Evolutionary conservation across 1,140 invertebrate species (phyloP).

Genomic region (Macrostomum lignano): DNA sequence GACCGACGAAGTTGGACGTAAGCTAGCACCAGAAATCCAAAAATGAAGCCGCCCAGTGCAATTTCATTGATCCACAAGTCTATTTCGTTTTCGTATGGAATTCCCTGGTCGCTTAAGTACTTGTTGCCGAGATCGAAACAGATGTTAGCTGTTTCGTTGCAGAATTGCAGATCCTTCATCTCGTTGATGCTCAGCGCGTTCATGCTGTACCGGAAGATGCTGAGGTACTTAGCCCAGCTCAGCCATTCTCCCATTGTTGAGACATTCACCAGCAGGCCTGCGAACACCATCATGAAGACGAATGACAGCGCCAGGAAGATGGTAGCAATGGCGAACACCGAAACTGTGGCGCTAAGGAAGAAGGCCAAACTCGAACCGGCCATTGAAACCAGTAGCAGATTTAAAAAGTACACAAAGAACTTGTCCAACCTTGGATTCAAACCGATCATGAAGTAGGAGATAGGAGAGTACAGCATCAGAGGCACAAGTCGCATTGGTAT

Average conservation of each 20-base stretch:
- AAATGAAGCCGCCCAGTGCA: too few species aligned
- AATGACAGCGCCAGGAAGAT: constrained; percentile 1
- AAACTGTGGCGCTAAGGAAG: constrained; percentile 5
- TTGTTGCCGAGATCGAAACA: too few species aligned
- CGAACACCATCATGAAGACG: constrained; percentile 7
- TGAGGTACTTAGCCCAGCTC: constrained; percentile 8
- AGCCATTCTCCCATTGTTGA: constrained; percentile 7
- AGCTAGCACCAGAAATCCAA: too few species aligned
- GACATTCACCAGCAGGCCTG: constrained; percentile 9
- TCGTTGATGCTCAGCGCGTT: constrained; percentile 3
- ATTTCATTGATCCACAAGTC: too few species aligned
- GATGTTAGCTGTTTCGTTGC: too few species aligned
- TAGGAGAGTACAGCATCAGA: constrained; percentile 3
- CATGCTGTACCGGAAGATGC: constrained; percentile 6
- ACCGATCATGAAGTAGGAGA: constrained; percentile 8
- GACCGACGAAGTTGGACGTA: too few species aligned
- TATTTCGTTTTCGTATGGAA: too few species aligned
- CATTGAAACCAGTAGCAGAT: background rate
- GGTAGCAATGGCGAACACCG: constrained; percentile 7
- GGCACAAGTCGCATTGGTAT: constrained; percentile 7
- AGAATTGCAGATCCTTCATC: background rate
- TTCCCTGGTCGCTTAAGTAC: too few species aligned
- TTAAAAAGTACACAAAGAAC: constrained; percentile 4
- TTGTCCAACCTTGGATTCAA: background rate
- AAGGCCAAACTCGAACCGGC: constrained; percentile 4